Evolutionary conservation across 2,797 vertebrate species (phyloP), one percentile per base, ranked within the genome.

Genomic region (Poeciliopsis infans): DNA sequence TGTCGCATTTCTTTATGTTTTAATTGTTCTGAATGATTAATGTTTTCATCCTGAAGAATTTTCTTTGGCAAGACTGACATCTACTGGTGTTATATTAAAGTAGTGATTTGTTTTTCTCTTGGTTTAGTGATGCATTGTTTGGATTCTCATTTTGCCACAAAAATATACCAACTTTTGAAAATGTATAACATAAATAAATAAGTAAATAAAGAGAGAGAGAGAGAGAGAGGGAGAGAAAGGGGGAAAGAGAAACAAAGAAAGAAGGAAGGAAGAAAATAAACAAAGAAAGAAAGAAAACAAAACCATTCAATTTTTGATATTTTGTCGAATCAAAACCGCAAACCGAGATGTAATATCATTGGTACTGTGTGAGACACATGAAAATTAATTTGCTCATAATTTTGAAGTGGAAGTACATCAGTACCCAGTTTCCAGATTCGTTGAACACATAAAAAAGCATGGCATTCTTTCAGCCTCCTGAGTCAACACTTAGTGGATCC

Each of bases 41-140:
- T n/a, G 8, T 55, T n/a, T 55, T 55, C 8, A 55, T 1, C 8
- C 23, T 55, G 10, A 55, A 55, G 25, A 11, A 25, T 23, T 83
- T 79, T 8, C 59, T 82, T 77, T 80, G 59, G 20, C 46, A 85
- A 86, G 73, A 36, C 84, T 91, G 88, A 88, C 91, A 89, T 86
- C 91, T 90, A 41, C 75, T 90, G 89, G 88, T 85, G 55, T 15
- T 16, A 79, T 59, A 1, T 7, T 20, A 18, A 20, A 13, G 4
- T 2, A 45, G 4, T 74, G 15, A 69, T 74, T 16, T 8, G 20
- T 20, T 43, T 12, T 36, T 2, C 43, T 47, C 23, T n/a, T 0
- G 25, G 1, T 15, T 2, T 0, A 20, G 4, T 53, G 74, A 61
- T 8, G 8, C 47, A n/a, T 3, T 39, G 7, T 68, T 68, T 41